A percentile compares a stretch with the other conserved stretches of the same genome.
Evolutionary conservation across 2,888 invertebrate species (phyloP).

Genomic region (Epistrophe eligans): DNA sequence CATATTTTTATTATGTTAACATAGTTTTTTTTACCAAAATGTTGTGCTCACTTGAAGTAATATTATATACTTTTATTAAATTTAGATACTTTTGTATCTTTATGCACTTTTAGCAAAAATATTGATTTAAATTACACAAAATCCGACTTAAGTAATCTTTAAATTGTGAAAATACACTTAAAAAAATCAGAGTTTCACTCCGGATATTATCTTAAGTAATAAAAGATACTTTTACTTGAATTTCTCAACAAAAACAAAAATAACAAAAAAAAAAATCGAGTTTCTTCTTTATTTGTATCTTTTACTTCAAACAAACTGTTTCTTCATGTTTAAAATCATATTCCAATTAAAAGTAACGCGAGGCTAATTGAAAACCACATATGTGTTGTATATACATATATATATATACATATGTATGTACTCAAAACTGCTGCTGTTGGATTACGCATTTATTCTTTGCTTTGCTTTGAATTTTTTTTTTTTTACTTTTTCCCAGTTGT

Average conservation of each 20-base stretch:
- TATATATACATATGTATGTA: background rate
- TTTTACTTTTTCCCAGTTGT: conserved; percentile 37
- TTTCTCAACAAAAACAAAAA: conserved; percentile 11
- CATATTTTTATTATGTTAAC: background rate
- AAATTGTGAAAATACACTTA: background rate
- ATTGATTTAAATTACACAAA: background rate
- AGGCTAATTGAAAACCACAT: conserved; percentile 66
- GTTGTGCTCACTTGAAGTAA: no score
- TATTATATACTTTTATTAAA: background rate
- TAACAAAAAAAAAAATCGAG: background rate
- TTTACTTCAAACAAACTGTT: conserved; percentile 27
- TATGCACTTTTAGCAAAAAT: background rate
- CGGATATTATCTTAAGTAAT: conserved; percentile 10
- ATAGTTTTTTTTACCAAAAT: no score
- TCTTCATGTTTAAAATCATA: conserved; percentile 17
- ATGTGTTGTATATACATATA: no score
- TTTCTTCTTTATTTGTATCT: background rate
- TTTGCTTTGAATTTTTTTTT: conserved; percentile 30
- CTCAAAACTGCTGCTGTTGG: background rate
- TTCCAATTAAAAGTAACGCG: conserved; percentile 66
- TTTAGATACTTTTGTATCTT: conserved; percentile 5
- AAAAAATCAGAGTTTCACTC: background rate
- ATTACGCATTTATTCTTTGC: conserved; percentile 36
- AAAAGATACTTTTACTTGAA: conserved; percentile 24
- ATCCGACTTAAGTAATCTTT: background rate